phyloP scores from a whole-genome alignment of 1,140 invertebrate genomes.

The Popillia japonica region DNA sequence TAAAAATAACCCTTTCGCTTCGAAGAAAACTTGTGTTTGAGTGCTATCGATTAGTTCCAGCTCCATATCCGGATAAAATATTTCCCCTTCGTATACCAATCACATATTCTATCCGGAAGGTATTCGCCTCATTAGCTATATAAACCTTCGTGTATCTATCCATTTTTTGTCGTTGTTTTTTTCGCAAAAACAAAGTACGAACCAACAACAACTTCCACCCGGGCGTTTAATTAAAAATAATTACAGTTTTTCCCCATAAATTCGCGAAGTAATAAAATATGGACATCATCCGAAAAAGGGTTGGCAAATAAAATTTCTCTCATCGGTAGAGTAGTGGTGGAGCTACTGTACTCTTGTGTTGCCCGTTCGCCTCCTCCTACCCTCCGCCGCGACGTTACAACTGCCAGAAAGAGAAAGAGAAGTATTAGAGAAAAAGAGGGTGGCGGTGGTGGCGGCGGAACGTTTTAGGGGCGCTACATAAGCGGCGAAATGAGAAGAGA shows the following conservation, averaged over 20 bases:
- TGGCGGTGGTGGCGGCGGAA: slow-evolving; percentile 11
- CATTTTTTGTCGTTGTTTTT: not conserved
- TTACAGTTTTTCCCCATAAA: slow-evolving; percentile 27
- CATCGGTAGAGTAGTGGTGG: slow-evolving; percentile 13
- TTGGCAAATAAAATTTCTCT: slow-evolving; percentile 27
- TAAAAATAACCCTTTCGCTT: not conserved
- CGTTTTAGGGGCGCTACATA: not conserved
- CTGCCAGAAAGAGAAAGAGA: slow-evolving; percentile 30
- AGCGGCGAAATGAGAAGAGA: slow-evolving; percentile 37
- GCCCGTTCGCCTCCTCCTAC: not conserved
- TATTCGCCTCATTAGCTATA: slow-evolving; percentile 6
- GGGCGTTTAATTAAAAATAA: slow-evolving; percentile 31
- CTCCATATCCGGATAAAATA: not conserved
- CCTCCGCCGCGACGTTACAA: not conserved
- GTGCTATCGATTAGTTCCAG: slow-evolving; percentile 8
- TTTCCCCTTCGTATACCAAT: not conserved
- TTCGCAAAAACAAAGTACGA: not conserved
- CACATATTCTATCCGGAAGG: not conserved
- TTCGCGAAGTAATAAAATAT: slow-evolving; percentile 30
- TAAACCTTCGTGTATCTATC: not conserved
- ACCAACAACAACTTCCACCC: not conserved
- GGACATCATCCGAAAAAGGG: slow-evolving; percentile 29
- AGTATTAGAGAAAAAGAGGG: slow-evolving; percentile 38
- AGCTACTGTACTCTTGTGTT: slow-evolving; percentile 2
- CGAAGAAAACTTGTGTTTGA: not conserved